Evolutionary conservation across 2,888 invertebrate genomes (phyloP), one percentile per base, ranked within the genome.

Genomic region (Tipula helvola): DNA sequence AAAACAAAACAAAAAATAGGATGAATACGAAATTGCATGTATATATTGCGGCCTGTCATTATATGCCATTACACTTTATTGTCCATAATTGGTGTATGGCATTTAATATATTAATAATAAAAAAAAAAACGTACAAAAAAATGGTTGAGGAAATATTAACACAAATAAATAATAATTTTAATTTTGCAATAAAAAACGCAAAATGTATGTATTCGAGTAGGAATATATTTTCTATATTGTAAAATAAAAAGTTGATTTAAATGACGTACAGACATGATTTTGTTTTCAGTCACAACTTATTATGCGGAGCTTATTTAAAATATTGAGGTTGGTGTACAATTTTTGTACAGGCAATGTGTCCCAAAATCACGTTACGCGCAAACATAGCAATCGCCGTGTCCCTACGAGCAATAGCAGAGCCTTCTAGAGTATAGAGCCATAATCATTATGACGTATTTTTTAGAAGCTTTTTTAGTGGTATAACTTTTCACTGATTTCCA

Each of bases 1-100:
- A 86, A 39, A 39, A 39, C 5, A 39, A 39, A 39, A n/a, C 84
- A 84, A 84, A 84, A 84, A 12, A 39, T 16, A 87, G 87, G 87
- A 87, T 87, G 87, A 87, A 87, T 87, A 86, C 87, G 41, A 87
- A 88, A 87, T 87, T 87, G 87, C 87, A 87, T 88, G 87, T 86
- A 86, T 28, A 85, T 42, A 36, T 13, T 18, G 52, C 87, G 85
- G 85, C 87, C 87, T 87, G 84, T 87, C 87, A 87, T 87, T 87
- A 87, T 86, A 87, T 87, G 86, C 87, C 87, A 86, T 87, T 87
- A 87, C 87, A 86, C 57, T 87, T 87, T 87, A 87, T 87, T 86
- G 87, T 83, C 86, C 52, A 85, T 87, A 85, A 86, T 87, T 85
- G 83, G 87, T 85, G n/a, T 87, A 87, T 85, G 71, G 86, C 39